Percentiles rank a stretch among this genome's conserved stretches.
Conservation (phyloP, 2,797 vertebrate genomes). For the Petrocephalus schoutedeni region DNA sequence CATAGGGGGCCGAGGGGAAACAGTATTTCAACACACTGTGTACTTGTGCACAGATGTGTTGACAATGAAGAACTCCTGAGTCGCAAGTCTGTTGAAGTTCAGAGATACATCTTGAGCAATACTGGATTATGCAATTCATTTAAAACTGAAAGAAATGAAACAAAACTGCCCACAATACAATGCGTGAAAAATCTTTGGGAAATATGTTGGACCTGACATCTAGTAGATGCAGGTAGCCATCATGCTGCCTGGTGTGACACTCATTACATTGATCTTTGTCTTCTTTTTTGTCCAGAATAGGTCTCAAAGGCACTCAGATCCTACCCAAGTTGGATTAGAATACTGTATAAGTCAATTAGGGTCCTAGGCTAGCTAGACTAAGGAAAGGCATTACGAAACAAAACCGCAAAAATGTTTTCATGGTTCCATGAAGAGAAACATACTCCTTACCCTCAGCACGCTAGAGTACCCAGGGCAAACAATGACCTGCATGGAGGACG, state of each 20-base stretch:
- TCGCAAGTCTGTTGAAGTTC: not conserved
- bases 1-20: not conserved
- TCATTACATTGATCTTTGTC: not conserved
- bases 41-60: not conserved
- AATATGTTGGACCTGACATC: not conserved
- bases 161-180: not conserved
- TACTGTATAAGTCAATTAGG: not conserved
- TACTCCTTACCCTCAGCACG: not conserved
- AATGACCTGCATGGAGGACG: not conserved
- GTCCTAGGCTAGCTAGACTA: not conserved
- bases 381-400: not conserved
- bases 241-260: not conserved
- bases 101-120: not conserved
- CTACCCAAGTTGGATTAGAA: not conserved
- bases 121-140: not conserved
- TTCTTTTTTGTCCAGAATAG: not conserved
- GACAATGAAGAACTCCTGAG: not conserved
- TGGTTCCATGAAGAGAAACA: not conserved
- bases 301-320: not conserved
- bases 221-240: not conserved
- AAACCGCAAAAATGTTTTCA: not conserved
- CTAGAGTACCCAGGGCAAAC: not conserved
- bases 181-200: constrained; percentile 13
- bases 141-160: not conserved
- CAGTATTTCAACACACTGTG: not conserved